phyloP scores from a whole-genome alignment of 2,888 invertebrate species.

The Cyaniris semiargus region DNA sequence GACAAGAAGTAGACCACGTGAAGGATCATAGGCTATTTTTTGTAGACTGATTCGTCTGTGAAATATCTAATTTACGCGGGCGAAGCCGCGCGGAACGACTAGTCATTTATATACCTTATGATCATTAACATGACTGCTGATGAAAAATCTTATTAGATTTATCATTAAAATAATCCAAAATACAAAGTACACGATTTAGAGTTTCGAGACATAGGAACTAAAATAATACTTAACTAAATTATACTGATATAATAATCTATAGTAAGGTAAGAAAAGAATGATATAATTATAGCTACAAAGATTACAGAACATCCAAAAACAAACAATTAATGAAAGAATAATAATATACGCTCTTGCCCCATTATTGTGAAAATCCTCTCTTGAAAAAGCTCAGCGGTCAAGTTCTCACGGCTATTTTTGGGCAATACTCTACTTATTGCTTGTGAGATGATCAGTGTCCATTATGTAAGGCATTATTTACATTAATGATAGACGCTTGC shows the following conservation, averaged over 20 bases:
- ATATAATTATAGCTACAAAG: not conserved
- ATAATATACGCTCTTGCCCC: not conserved
- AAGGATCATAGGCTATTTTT: no score
- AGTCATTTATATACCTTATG: not conserved
- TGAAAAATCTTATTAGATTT: not conserved
- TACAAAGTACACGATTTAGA: no score
- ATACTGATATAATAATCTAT: no score
- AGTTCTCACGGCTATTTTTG: not conserved
- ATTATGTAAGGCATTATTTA: not conserved
- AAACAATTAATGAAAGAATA: not conserved
- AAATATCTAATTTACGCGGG: no score
- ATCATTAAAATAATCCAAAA: not conserved
- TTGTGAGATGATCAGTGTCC: not conserved
- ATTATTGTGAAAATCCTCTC: not conserved
- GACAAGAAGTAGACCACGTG: no score
- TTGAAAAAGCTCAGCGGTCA: not conserved
- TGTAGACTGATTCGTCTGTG: no score
- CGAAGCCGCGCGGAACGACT: no score
- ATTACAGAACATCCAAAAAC: not conserved
- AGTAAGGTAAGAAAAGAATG: no score
- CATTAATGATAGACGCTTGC: not conserved
- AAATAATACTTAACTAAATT: no score
- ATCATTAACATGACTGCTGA: not conserved
- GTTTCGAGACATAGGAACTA: no score
- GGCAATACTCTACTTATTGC: slow-evolving; percentile 10